Percentiles rank a stretch among this genome's conserved stretches.
phyloP scores from a whole-genome alignment of 1,140 invertebrate genomes.

The Tyrophagus putrescentiae region DNA sequence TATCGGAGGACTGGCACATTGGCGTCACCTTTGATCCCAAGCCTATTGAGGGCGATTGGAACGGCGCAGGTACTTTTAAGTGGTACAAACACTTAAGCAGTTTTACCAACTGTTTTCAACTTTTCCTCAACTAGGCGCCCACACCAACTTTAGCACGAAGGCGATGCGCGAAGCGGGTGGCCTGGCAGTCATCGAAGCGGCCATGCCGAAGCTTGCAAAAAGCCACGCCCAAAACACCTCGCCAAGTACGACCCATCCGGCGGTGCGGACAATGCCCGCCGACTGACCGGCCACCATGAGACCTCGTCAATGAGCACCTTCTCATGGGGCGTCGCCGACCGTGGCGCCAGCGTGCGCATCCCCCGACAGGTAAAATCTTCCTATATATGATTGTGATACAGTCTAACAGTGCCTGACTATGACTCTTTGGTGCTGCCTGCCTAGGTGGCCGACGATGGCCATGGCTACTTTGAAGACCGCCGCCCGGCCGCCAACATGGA shows the following conservation, averaged over 20 bases:
- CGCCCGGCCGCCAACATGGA: not conserved
- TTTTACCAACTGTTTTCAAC: too few relatives aligned
- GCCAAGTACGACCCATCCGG: constrained; percentile 69
- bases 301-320: constrained; percentile 11
- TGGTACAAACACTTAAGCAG: too few relatives aligned
- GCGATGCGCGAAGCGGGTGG: constrained; percentile 65
- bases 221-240: constrained; percentile 72
- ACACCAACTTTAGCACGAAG: constrained; percentile 74
- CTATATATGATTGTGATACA: too few relatives aligned
- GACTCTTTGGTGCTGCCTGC: too few relatives aligned
- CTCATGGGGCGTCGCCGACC: constrained; percentile 44
- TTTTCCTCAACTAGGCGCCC: too few relatives aligned
- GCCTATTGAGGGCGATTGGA: constrained; percentile 66
- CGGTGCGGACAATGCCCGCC: constrained; percentile 58
- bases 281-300: constrained; percentile 50
- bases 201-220: constrained; percentile 57
- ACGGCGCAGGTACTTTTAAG: constrained; percentile 80
- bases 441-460: too few relatives aligned
- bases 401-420: too few relatives aligned
- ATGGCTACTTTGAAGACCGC: not conserved
- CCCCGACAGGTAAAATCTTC: constrained; percentile 34
- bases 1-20: constrained; percentile 81
- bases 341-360: constrained; percentile 39
- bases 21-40: constrained; percentile 75
- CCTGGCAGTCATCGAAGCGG: constrained; percentile 36